phyloP scores from a whole-genome alignment of 2,113 vertebrate genomes.

The Syngnathoides biaculeatus region DNA sequence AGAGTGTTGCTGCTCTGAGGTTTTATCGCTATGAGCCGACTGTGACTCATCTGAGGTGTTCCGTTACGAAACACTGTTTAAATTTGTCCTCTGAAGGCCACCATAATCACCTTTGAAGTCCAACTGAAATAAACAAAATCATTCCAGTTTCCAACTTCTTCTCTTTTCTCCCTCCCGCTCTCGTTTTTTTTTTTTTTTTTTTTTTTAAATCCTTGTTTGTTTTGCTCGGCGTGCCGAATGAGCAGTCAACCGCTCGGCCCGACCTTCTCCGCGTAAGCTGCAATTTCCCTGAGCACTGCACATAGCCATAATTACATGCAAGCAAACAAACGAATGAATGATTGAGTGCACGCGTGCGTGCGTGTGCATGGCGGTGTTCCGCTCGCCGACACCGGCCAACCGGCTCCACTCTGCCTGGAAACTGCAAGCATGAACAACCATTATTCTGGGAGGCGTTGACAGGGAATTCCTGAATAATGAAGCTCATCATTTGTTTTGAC shows the following conservation, averaged over 20 bases:
- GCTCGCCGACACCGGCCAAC: not conserved
- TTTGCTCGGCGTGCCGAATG: constrained; percentile 28
- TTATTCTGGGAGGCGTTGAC: constrained; percentile 1
- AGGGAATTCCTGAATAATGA: not conserved
- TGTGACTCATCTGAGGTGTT: not conserved
- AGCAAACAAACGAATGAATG: constrained; percentile 40
- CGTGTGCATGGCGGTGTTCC: not conserved
- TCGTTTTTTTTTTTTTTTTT: not conserved
- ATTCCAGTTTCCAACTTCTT: not conserved
- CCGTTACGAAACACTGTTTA: not conserved
- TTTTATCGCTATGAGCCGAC: not conserved
- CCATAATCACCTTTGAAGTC: not conserved
- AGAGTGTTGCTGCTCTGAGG: not conserved
- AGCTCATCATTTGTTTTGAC: not conserved
- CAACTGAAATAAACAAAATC: constrained; percentile 1
- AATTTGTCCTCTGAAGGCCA: constrained; percentile 3
- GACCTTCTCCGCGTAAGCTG: constrained; percentile 44
- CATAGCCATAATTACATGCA: constrained; percentile 44
- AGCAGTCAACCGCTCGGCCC: constrained; percentile 32
- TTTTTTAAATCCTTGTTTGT: constrained; percentile 26
- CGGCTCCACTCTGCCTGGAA: not conserved
- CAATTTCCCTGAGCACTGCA: constrained; percentile 48
- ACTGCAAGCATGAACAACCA: not conserved
- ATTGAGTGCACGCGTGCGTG: constrained; percentile 23
- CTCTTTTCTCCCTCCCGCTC: not conserved